A percentile compares a stretch with the other conserved stretches of the same genome.
Conservation (phyloP, 2,797 vertebrate species). For the Hypotaenidia philippensis region DNA sequence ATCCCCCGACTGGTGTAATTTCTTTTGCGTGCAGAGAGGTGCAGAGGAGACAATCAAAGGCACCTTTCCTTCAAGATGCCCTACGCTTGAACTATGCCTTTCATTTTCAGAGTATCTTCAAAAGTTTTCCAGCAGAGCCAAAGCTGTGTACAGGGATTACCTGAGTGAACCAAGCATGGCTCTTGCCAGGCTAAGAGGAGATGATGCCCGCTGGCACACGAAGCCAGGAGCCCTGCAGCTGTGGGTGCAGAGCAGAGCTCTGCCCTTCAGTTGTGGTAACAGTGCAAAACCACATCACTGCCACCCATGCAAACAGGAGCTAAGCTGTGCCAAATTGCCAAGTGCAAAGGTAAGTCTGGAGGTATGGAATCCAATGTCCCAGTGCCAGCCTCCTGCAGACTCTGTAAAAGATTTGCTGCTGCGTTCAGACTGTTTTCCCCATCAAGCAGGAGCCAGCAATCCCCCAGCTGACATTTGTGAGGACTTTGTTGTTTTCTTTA, state of each 20-base stretch:
- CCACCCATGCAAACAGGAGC: fast-evolving
- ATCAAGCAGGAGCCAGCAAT: neutral
- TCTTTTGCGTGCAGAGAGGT: neutral
- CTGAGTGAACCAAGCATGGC: neutral
- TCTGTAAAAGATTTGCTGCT: neutral
- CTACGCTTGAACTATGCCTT: neutral
- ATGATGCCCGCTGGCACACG: neutral
- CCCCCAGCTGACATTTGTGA: constrained; percentile 24
- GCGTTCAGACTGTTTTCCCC: neutral
- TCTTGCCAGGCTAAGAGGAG: neutral
- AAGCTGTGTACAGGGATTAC: fast-evolving
- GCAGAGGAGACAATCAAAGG: neutral
- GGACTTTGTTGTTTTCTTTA: neutral
- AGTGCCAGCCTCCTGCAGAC: neutral
- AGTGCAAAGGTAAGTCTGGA: neutral
- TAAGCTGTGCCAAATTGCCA: neutral
- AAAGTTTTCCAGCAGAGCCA: neutral
- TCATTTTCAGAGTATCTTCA: neutral
- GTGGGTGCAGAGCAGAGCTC: neutral
- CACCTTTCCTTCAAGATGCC: neutral
- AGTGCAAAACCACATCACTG: fast-evolving
- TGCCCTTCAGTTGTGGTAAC: neutral
- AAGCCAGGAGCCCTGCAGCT: neutral
- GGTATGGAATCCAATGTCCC: neutral
- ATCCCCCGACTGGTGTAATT: neutral